Evolutionary conservation across 2,113 vertebrate species (phyloP), one percentile per base, ranked within the genome.

Genomic region (Porphyrio hochstetteri): DNA sequence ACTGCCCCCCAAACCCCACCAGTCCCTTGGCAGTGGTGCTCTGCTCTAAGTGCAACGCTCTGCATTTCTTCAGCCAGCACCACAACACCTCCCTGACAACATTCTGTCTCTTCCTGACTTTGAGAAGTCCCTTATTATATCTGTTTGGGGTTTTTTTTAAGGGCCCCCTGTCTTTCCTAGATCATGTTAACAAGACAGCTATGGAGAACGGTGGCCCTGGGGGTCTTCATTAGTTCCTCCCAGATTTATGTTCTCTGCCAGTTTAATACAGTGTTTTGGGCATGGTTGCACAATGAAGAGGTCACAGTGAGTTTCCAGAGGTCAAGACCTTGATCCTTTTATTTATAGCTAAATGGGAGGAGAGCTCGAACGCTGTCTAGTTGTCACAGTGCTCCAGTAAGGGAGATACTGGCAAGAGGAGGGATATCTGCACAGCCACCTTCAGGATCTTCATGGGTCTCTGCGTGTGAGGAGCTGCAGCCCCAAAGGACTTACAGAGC

Each of bases 101-200:
- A 16, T 59, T 53, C 68, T 31, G 8, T 29, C 72, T 81, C 36
- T 74, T n/a, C 16, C 35, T 85, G 85, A 92, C 85, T 60, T 75
- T 79, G 86, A 93, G 31, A 25, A 69, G 70, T 79, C 65, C 89
- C 40, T 93, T 84, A 21, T 91, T 46, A 72, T 42, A 48, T 68
- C 83, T 21, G 55, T 56, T 31, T 48, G 13, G 24, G 25, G 33
- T 2, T 67, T 52, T 42, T 75, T 42, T 70, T 56, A 71, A 68
- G 69, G 59, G 52, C 42, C 60, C 42, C 91, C 33, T 77, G 83
- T 56, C 91, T 93, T 97, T 92, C 94, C 87, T 92, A 87, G 94
- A 92, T 95, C 84, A 82, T 46, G 55, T 76, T 92, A 96, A 95
- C 89, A 94, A 91, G 87, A 88, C 89, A 91, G 53, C 84, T 74